Conservation (phyloP, 2,797 vertebrate species). For the Bryconaethiops microstoma region DNA sequence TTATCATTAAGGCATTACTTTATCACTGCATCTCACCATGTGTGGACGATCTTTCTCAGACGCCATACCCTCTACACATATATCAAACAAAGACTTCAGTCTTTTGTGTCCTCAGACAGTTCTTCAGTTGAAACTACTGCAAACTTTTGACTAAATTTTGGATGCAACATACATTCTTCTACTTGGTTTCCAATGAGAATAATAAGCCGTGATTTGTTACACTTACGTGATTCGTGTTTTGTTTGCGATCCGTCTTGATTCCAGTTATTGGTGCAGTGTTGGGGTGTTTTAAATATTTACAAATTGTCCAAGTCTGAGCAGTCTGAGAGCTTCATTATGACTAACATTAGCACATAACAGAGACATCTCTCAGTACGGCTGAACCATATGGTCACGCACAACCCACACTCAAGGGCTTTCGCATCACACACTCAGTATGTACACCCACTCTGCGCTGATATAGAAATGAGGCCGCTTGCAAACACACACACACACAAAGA, state of each 20-base stretch:
- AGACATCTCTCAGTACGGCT: neutral
- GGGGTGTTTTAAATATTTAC: conserved; percentile 37
- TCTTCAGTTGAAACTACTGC: neutral
- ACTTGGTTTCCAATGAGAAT: neutral
- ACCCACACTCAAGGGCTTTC: neutral
- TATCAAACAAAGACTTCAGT: too few relatives aligned
- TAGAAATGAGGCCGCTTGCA: conserved; percentile 28
- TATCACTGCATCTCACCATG: too few relatives aligned
- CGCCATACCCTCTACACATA: too few relatives aligned
- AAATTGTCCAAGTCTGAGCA: conserved; percentile 6
- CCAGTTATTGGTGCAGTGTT: neutral
- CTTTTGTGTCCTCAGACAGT: neutral
- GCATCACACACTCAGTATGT: neutral
- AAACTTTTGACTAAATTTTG: too few relatives aligned
- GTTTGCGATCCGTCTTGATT: conserved; percentile 16
- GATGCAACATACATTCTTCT: neutral
- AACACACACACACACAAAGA: neutral
- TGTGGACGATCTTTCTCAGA: too few relatives aligned
- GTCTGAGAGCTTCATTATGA: conserved; percentile 16
- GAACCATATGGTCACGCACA: neutral
- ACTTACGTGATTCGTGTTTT: neutral
- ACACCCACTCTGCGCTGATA: conserved; percentile 22
- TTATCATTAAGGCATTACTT: too few relatives aligned
- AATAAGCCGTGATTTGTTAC: neutral
- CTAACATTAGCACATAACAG: conserved; percentile 8